phyloP scores from a whole-genome alignment of 2,888 invertebrate species.

The Macaria liturata region DNA sequence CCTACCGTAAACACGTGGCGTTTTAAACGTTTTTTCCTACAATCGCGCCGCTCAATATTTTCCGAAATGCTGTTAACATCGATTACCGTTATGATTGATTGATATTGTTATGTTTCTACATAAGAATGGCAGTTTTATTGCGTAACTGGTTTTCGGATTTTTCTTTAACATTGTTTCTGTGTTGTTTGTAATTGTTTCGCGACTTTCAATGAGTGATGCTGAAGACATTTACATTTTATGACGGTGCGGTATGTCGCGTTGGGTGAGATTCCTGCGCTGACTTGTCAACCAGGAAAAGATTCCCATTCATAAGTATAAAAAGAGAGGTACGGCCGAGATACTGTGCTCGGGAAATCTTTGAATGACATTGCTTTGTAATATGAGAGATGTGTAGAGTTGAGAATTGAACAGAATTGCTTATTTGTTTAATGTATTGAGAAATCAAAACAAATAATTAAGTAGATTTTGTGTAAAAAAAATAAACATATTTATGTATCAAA shows the following conservation, averaged over 20 bases:
- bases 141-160: conserved; percentile 10
- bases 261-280: conserved; percentile 55
- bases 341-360: conserved; percentile 66
- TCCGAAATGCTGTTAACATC: conserved; percentile 24
- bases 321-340: conserved; percentile 46
- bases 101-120: conserved; percentile 42
- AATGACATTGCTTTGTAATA: conserved; percentile 65
- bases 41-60: conserved; percentile 28
- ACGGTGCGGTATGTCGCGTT: conserved; percentile 65
- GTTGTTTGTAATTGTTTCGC: conserved; percentile 59
- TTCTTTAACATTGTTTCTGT: conserved; percentile 8
- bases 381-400: conserved; percentile 37
- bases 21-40: conserved; percentile 37
- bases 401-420: conserved; percentile 38
- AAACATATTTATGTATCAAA: no score
- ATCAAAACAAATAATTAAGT: no score
- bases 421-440: no score
- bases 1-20: conserved; percentile 46
- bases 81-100: conserved; percentile 49
- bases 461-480: no score
- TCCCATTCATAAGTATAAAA: conserved; percentile 64
- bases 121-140: conserved; percentile 20
- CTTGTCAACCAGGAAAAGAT: conserved; percentile 75
- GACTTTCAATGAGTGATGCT: conserved; percentile 64
- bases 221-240: conserved; percentile 73